phyloP scores from a whole-genome alignment of 2,113 vertebrate genomes.

The Pseudopipra pipra region DNA sequence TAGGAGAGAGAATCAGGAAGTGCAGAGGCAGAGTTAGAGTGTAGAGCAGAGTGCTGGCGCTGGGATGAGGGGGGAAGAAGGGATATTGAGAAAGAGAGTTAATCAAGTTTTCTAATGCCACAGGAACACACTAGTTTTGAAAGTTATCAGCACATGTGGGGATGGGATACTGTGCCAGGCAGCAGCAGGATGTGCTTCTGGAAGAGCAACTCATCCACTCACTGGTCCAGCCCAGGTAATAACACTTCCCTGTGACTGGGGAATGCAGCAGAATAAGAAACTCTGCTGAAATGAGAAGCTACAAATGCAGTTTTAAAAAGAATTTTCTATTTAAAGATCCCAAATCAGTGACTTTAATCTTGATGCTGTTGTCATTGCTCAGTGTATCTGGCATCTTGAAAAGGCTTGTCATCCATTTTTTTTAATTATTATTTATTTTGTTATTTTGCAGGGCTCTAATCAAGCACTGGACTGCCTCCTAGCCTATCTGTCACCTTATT shows the following conservation, averaged over 20 bases:
- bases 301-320: not conserved
- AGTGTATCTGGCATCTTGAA: not conserved
- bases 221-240: not conserved
- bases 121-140: not conserved
- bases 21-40: not conserved
- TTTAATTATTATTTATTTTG: not conserved
- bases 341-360: not conserved
- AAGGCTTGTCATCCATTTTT: not conserved
- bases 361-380: not conserved
- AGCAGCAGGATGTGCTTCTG: not conserved
- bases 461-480: not conserved
- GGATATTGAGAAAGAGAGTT: not conserved
- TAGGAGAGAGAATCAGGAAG: not conserved
- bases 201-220: not conserved
- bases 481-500: not conserved
- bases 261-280: not conserved
- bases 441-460: not conserved
- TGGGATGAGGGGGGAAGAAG: not conserved
- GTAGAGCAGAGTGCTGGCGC: not conserved
- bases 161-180: fast-evolving
- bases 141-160: not conserved
- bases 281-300: not conserved
- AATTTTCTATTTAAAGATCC: not conserved
- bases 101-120: not conserved
- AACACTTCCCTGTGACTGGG: not conserved